phyloP scores from a whole-genome alignment of 2,888 invertebrate genomes.

The Cataglyphis cursor region DNA sequence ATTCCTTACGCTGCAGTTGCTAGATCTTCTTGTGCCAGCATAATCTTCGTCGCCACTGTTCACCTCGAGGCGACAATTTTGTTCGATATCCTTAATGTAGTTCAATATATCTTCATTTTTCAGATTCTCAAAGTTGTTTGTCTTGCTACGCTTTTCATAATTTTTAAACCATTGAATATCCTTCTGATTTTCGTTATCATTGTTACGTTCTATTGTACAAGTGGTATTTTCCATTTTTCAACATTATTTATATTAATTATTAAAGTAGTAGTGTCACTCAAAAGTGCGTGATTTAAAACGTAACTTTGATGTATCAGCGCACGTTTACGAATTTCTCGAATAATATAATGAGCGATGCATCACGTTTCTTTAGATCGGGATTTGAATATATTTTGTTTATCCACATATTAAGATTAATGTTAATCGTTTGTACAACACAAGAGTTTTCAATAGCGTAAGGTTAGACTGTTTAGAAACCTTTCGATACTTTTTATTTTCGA shows the following conservation, averaged over 20 bases:
- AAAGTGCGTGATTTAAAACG: not conserved
- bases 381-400: conserved; percentile 30
- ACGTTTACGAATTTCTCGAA: conserved; percentile 13
- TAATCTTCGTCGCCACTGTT: conserved; percentile 47
- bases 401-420: conserved; percentile 27
- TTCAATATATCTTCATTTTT: conserved; percentile 59
- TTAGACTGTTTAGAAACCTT: not conserved
- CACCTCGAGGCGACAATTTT: conserved; percentile 51
- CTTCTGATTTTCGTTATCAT: not conserved
- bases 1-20: conserved; percentile 28
- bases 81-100: conserved; percentile 54
- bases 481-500: conserved; percentile 1
- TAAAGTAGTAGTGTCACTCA: not conserved
- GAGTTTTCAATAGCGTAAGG: not conserved
- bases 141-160: not conserved
- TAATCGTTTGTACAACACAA: not conserved
- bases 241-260: conserved; percentile 16
- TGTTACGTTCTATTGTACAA: not conserved
- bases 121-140: not conserved
- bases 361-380: conserved; percentile 16
- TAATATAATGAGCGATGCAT: not conserved
- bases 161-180: conserved; percentile 40
- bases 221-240: conserved; percentile 3
- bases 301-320: not conserved
- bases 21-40: conserved; percentile 27